phyloP scores from a whole-genome alignment of 2,888 invertebrate genomes.

The Holacanthella duospinosa region DNA sequence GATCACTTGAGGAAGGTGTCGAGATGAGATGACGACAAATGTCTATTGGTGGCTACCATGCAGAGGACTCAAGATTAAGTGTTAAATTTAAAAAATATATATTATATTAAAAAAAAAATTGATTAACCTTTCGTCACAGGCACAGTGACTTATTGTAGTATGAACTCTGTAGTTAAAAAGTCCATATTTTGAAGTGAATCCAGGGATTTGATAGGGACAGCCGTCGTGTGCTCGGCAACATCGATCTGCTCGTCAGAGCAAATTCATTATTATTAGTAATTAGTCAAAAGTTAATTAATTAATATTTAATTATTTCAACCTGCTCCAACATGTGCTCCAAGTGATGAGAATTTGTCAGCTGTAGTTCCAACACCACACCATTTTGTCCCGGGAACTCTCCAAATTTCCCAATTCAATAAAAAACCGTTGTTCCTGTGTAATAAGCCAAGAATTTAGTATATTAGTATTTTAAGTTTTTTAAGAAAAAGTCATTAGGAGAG shows the following conservation, averaged over 20 bases:
- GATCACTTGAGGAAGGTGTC: no score
- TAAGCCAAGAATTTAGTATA: no score
- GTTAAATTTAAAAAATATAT: no score
- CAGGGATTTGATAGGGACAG: slow-evolving; percentile 74
- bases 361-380: slow-evolving; percentile 87
- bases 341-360: slow-evolving; percentile 73
- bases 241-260: no score
- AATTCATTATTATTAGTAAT: no score
- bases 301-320: no score
- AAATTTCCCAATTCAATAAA: neutral
- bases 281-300: no score
- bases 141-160: slow-evolving; percentile 82
- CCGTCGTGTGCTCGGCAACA: slow-evolving; percentile 76
- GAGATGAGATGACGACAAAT: no score
- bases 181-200: slow-evolving; percentile 71
- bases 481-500: no score
- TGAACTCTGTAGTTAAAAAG: slow-evolving; percentile 73
- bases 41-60: no score
- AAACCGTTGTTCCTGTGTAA: neutral
- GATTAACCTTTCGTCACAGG: slow-evolving; percentile 74
- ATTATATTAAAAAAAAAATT: neutral
- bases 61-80: no score
- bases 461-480: no score
- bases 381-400: slow-evolving; percentile 71
- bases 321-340: slow-evolving; percentile 57